phyloP scores from a whole-genome alignment of 2,888 invertebrate genomes.

The Eristalis intricaria region DNA sequence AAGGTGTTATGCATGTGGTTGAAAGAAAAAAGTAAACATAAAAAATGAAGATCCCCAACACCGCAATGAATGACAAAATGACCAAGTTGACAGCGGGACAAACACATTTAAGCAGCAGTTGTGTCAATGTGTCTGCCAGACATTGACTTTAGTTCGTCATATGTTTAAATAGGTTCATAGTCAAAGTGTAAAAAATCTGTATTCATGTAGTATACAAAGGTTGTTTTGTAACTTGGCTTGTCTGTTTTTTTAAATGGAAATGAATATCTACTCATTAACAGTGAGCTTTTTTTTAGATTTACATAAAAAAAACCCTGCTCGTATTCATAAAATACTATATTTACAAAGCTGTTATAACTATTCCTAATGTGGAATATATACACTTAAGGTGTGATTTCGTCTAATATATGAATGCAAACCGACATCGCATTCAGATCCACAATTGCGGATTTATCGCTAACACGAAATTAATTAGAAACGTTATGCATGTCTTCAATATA shows the following conservation, averaged over 20 bases:
- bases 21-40: slow-evolving; percentile 55
- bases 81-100: slow-evolving; percentile 56
- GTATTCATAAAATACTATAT: background rate
- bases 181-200: slow-evolving; percentile 44
- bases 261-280: background rate
- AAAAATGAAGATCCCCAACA: slow-evolving; percentile 47
- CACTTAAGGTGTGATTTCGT: background rate
- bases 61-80: slow-evolving; percentile 55
- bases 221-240: background rate
- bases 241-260: background rate
- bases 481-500: too few relatives aligned
- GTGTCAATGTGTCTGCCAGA: slow-evolving; percentile 64
- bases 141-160: slow-evolving; percentile 43
- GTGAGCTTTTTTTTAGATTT: background rate
- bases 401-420: too few relatives aligned
- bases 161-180: slow-evolving; percentile 2
- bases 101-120: slow-evolving; percentile 57
- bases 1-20: slow-evolving; percentile 18
- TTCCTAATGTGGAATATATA: background rate
- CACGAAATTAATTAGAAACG: too few relatives aligned
- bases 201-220: background rate
- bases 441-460: too few relatives aligned
- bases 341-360: background rate
- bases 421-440: too few relatives aligned
- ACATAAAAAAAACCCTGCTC: background rate